Evolutionary conservation across 2,797 vertebrate genomes (phyloP).

Genomic region (Hozukius guyotensis): DNA sequence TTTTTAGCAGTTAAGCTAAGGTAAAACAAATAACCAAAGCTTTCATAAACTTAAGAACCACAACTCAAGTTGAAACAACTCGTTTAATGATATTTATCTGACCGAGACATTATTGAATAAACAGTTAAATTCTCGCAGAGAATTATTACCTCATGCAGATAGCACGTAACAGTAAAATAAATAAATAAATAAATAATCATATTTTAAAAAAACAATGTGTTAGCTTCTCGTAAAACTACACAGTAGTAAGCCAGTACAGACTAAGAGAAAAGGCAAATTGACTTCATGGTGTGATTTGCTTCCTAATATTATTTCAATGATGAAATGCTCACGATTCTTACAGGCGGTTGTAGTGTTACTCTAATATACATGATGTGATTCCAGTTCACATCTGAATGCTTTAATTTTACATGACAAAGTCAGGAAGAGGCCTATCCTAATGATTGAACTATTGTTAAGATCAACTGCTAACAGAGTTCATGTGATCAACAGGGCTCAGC

Average conservation of each 20-base stretch:
- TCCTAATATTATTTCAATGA: conserved; percentile 68
- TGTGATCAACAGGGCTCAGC: conserved; percentile 65
- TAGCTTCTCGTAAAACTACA: conserved; percentile 83
- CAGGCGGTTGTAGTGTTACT: conserved; percentile 61
- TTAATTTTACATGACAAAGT: conserved; percentile 40
- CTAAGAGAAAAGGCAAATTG: conserved; percentile 74
- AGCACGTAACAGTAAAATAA: conserved; percentile 88
- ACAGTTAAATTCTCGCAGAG: conserved; percentile 95
- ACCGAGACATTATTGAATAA: conserved; percentile 88
- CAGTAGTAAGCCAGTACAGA: conserved; percentile 86
- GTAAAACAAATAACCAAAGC: conserved; percentile 70
- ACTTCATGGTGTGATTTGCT: conserved; percentile 65
- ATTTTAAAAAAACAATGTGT: conserved; percentile 77
- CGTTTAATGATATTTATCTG: conserved; percentile 73
- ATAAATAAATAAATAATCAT: conserved; percentile 81
- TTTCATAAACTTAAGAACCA: conserved; percentile 52
- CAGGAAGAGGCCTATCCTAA: conserved; percentile 21
- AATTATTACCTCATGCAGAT: conserved; percentile 97
- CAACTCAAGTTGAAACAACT: conserved; percentile 73
- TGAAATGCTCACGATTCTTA: conserved; percentile 70
- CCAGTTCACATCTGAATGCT: conserved; percentile 59
- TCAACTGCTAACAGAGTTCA: conserved; percentile 51
- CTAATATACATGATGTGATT: conserved; percentile 66
- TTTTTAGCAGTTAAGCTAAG: conserved; percentile 53
- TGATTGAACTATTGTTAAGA: conserved; percentile 25